phyloP scores from a whole-genome alignment of 2,888 invertebrate genomes.

The Colletes collaris region DNA sequence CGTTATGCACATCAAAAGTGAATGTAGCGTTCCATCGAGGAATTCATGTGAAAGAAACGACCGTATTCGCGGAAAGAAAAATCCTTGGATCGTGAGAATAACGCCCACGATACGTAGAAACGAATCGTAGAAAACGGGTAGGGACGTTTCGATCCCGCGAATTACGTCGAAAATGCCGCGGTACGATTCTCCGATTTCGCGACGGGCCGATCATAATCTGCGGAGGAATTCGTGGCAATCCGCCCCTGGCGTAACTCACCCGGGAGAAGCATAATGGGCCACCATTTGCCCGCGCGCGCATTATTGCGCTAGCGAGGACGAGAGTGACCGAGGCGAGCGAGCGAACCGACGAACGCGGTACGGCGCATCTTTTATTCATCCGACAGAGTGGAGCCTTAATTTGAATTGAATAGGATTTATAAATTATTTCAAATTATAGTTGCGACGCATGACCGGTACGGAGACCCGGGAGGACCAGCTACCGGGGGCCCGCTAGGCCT shows the following conservation, averaged over 20 bases:
- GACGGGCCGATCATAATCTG: constrained; percentile 58
- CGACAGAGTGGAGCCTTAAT: constrained; percentile 83
- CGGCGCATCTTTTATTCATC: constrained; percentile 83
- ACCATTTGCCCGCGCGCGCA: constrained; percentile 76
- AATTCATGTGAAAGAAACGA: too few relatives aligned
- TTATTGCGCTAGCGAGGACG: constrained; percentile 62
- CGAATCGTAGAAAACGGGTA: too few relatives aligned
- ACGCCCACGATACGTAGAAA: too few relatives aligned
- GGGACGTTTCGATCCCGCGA: too few relatives aligned
- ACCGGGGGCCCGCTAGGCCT: constrained; percentile 38
- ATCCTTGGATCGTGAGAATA: too few relatives aligned
- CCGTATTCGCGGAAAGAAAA: too few relatives aligned
- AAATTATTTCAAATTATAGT: constrained; percentile 83
- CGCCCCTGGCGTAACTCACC: constrained; percentile 66
- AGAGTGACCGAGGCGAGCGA: constrained; percentile 39
- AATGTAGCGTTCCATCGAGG: too few relatives aligned
- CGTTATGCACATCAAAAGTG: too few relatives aligned
- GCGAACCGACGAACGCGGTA: constrained; percentile 46
- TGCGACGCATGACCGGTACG: constrained; percentile 79
- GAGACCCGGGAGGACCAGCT: constrained; percentile 59
- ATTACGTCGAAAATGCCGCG: neutral
- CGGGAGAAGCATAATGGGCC: constrained; percentile 70
- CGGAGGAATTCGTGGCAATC: constrained; percentile 54
- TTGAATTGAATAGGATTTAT: constrained; percentile 83
- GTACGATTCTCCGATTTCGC: constrained; percentile 41